Evolutionary conservation across 2,888 invertebrate genomes (phyloP), one percentile per base, ranked within the genome.

Genomic region (Synanthedon tipuliformis): DNA sequence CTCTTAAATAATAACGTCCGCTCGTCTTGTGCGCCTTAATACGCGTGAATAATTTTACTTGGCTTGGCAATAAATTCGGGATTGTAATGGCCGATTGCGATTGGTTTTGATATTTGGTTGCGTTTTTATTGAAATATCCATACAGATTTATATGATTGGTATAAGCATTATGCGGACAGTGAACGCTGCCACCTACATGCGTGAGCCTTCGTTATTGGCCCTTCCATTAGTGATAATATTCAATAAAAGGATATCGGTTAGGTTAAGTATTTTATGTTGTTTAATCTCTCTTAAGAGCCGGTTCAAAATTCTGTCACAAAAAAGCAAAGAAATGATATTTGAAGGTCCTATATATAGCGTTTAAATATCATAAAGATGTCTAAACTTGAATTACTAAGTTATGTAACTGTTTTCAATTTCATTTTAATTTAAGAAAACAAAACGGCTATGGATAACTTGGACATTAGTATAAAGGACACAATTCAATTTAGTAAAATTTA

Each of bases 31-130:
- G 70, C 68, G 68, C 66, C 67, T 69, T 80, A 80, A 83, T 77
- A 75, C 71, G 80, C 84, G 85, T 86, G 78, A 71, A 85, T 85
- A 85, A 85, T 84, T 81, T 81, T 80, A 80, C 77, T 69, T 81
- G 75, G 85, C 77, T 69, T 81, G 75, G 85, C 84, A 83, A 86
- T 86, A 86, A 86, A 86, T 86, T 84, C 75, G 72, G 34, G 81
- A 82, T 85, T 75, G 80, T 80, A 81, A 83, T 78, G 77, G 76
- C 70, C 71, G 76, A 73, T 78, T 72, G 78, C 80, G 80, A 82
- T 82, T 78, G 83, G 81, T 71, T 71, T 69, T 71, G 71, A 68
- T 68, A 10, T 75, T 77, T 71, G 72, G 74, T 73, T 78, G 74
- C 71, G 67, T 78, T 76, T 78, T 76, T 77, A 76, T 78, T 76